Evolutionary conservation across 2,113 vertebrate genomes (phyloP), one percentile per base, ranked within the genome.

Genomic region (Percopsis transmontana): DNA sequence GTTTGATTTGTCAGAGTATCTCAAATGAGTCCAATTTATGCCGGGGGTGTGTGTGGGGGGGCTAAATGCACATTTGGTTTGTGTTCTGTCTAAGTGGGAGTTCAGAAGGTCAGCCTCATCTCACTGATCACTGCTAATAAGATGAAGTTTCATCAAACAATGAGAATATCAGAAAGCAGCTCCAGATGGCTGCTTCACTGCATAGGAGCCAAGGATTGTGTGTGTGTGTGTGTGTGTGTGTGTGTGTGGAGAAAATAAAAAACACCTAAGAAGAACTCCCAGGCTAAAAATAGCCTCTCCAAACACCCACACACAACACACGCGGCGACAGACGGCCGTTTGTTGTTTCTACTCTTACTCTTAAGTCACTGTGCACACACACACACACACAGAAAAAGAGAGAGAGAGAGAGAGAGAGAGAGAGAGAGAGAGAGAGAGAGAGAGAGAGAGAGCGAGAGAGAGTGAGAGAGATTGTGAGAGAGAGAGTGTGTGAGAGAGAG

Each of bases 11-110:
- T 76, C 66, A 0, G 50, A 87, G 56, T 48, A 72, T 89, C 79
- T 85, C 72, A 66, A 84, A 85, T 87, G 74, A 89, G 75, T 75
- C 75, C 66, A 81, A 82, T 79, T 79, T 80, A 68, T 78, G 70
- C 68, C 40, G 55, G 58, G 77, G 70, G 82, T 72, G 63, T 76
- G 79, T 84, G 68, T 50, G 76, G 27, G 5, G 27, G n/a, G n/a
- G n/a, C 79, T 83, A 64, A 87, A 81, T 70, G 68, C 84, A 84
- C 85, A 88, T 88, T 91, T 89, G 85, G 84, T 89, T 90, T 89
- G 73, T 79, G 82, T 88, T 89, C 65, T 69, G 44, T 72, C 41
- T 65, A 76, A 87, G 58, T 19, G 57, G 42, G 47, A 38, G 83
- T 85, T 80, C 79, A 84, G 57, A 19, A 82, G 76, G 81, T 85